These are phyloP conservation scores for Bergia puertoricense DNA, from an alignment of 92 coral and sea anemone genomes.

Conservation along the genomic window DNA sequence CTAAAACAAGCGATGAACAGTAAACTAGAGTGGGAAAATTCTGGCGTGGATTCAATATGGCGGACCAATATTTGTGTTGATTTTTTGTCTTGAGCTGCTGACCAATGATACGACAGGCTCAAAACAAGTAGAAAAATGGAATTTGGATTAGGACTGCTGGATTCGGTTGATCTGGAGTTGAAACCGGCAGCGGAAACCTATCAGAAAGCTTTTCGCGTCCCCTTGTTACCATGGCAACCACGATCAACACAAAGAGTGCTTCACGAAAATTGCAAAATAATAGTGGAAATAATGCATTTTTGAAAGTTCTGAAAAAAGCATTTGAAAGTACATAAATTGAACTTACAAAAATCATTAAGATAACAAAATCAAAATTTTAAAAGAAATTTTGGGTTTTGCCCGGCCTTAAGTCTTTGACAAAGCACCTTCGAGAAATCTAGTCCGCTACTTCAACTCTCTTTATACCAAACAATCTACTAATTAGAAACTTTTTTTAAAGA, in stretches of 20 bases:
- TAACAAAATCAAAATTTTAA: no score
- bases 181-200: neutral
- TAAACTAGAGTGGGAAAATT: neutral
- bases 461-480: no score
- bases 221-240: slow-evolving; percentile 11
- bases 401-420: no score
- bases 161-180: slow-evolving; percentile 7
- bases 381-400: no score
- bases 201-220: neutral
- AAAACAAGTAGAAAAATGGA: neutral
- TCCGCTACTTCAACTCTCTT: no score
- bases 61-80: slow-evolving; percentile 1
- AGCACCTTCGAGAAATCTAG: no score
- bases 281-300: neutral
- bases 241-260: neutral
- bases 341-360: no score
- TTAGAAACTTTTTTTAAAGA: no score
- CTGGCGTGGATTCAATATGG: slow-evolving; percentile 8
- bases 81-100: neutral
- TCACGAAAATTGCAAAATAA: neutral
- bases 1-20: neutral
- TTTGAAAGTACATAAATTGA: neutral
- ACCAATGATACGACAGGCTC: neutral
- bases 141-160: neutral
- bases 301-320: neutral